A percentile compares a stretch with the other conserved stretches of the same genome.
Evolutionary conservation across 2,113 vertebrate genomes (phyloP).

Genomic region (Vireo altiloquus): DNA sequence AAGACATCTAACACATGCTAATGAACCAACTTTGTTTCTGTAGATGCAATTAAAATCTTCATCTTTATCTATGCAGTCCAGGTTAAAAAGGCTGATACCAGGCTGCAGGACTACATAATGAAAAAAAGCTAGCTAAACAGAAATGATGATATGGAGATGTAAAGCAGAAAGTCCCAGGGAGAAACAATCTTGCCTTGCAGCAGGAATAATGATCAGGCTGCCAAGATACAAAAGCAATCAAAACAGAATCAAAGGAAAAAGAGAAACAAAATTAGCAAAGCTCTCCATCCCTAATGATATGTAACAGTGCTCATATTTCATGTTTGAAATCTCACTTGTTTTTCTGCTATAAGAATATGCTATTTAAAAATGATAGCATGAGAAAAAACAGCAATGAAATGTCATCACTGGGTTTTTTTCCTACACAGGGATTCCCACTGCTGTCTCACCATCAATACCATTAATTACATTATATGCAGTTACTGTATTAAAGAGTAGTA

Average conservation of each 20-base stretch:
- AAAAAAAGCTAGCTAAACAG: conserved; percentile 10
- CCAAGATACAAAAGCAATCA: conserved; percentile 66
- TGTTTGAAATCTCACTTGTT: conserved; percentile 8
- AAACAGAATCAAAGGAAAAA: conserved; percentile 56
- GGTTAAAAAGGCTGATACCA: conserved; percentile 26
- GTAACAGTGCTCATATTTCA: neutral
- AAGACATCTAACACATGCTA: conserved; percentile 48
- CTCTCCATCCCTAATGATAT: neutral
- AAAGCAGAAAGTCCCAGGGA: conserved; percentile 20
- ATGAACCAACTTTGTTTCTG: conserved; percentile 15
- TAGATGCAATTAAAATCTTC: conserved; percentile 22
- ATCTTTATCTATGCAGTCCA: conserved; percentile 24
- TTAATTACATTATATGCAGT: neutral
- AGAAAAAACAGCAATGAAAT: neutral
- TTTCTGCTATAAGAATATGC: neutral
- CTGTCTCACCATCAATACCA: neutral
- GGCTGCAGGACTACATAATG: neutral
- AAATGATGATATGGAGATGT: neutral
- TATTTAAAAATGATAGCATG: neutral
- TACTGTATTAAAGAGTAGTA: too few species aligned
- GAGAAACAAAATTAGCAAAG: conserved; percentile 8
- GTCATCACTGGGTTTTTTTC: neutral
- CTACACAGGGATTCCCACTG: neutral
- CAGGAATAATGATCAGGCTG: conserved; percentile 79
- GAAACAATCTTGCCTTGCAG: conserved; percentile 74